Evolutionary conservation across 2,797 vertebrate species (phyloP).

Genomic region (Microctenopoma stevenorrisi): DNA sequence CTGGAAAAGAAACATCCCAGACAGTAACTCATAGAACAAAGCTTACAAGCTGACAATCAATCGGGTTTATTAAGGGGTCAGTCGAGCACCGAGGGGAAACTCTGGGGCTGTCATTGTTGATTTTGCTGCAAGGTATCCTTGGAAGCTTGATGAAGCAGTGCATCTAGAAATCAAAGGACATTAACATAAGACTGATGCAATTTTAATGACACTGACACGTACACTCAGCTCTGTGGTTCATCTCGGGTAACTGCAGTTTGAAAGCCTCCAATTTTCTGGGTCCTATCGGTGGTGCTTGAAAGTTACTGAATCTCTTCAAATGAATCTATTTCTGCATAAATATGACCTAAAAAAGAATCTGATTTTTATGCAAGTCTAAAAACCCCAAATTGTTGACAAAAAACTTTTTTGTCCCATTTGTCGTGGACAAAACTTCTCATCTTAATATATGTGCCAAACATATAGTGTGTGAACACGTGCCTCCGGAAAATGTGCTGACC

Average conservation of each 20-base stretch:
- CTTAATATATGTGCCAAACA: too few relatives aligned
- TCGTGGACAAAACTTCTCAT: too few relatives aligned
- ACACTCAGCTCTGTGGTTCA: slow-evolving; percentile 38
- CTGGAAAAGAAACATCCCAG: slow-evolving; percentile 23
- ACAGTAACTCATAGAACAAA: slow-evolving; percentile 31
- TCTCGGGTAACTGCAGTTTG: slow-evolving; percentile 1
- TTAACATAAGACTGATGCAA: slow-evolving; percentile 52
- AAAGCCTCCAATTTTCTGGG: neutral
- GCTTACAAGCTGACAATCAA: slow-evolving; percentile 51
- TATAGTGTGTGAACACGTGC: too few relatives aligned
- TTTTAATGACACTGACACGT: slow-evolving; percentile 60
- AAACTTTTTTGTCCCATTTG: too few relatives aligned
- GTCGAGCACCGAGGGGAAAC: slow-evolving; percentile 48
- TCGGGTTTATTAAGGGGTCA: slow-evolving; percentile 65
- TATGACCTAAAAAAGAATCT: too few relatives aligned
- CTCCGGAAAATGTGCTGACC: too few relatives aligned
- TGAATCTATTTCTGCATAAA: too few relatives aligned
- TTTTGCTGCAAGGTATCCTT: slow-evolving; percentile 50
- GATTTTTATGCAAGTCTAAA: too few relatives aligned
- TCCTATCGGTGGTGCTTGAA: too few relatives aligned
- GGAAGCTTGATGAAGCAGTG: slow-evolving; percentile 61
- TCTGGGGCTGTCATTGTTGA: slow-evolving; percentile 60
- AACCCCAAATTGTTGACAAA: too few relatives aligned
- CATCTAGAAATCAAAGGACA: slow-evolving; percentile 62
- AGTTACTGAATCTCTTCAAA: too few relatives aligned